Conservation (phyloP, 2,797 vertebrate genomes). For the Syndactyla subalaris region DNA sequence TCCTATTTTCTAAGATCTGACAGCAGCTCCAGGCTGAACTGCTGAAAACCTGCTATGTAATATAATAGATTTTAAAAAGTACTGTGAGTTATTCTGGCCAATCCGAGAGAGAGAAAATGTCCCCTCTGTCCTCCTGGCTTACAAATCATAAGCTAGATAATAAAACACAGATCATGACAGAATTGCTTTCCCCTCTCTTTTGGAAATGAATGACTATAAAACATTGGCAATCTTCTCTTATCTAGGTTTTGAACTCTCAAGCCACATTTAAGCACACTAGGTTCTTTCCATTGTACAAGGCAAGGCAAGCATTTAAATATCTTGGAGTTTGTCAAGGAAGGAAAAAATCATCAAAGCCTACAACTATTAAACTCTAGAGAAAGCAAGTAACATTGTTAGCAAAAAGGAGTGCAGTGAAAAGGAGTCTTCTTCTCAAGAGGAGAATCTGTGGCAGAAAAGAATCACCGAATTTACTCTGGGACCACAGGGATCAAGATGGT, state of each 20-base stretch:
- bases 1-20: slow-evolving; percentile 1
- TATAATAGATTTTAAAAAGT: slow-evolving; percentile 56
- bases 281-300: not conserved
- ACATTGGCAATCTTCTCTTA: slow-evolving; percentile 23
- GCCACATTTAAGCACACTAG: not conserved
- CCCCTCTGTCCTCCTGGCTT: slow-evolving; percentile 26
- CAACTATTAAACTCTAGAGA: not conserved
- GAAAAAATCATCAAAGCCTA: not conserved
- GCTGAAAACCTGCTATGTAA: slow-evolving; percentile 28
- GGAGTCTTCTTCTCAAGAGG: not conserved
- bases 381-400: not conserved
- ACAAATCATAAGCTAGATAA: slow-evolving; percentile 21
- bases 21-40: slow-evolving; percentile 4
- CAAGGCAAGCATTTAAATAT: not conserved
- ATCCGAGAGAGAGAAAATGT: slow-evolving; percentile 32
- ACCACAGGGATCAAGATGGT: not conserved
- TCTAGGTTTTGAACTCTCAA: slow-evolving; percentile 21
- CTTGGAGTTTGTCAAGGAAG: slow-evolving; percentile 22
- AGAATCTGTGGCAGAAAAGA: not conserved
- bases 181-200: slow-evolving; percentile 16
- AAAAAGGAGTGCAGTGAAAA: not conserved
- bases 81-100: not conserved
- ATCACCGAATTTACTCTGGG: not conserved
- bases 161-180: slow-evolving; percentile 22
- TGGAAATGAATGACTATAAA: slow-evolving; percentile 37